Evolutionary conservation across 2,888 invertebrate species (phyloP), one percentile per base, ranked within the genome.

Genomic region (Nomada goodeniana): DNA sequence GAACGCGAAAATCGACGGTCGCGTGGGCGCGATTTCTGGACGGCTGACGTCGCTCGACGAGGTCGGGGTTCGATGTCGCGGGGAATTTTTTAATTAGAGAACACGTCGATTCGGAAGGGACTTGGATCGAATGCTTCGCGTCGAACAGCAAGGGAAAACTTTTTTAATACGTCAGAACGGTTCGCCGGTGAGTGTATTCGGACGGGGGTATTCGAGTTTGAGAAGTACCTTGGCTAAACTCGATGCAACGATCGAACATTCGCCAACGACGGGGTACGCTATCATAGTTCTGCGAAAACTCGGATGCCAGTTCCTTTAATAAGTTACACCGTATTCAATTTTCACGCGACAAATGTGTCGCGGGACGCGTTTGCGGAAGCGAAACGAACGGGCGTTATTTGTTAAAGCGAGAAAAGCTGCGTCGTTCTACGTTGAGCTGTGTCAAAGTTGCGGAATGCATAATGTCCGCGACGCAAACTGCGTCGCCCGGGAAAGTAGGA

Each of bases 11-110:
- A 61, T 20, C 61, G 52, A 61, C 29, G 52, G 52, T 36, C 71
- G 50, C 61, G 18, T 15, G 60, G 2, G 9, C 7, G 42, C 2
- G 20, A 23, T 57, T 26, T 2, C 1, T 2, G 23, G 26, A 3
- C 26, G 4, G 42, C 15, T 4, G 3, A 2, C 15, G 26, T 47
- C 50, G 55, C 13, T 65, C 15, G 52, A 50, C 15, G 13, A 47
- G 20, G 20, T 13, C 15, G 11, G 47, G 59, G 59, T 64, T 80
- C 11, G 64, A 65, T 71, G 29, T 26, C 2, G 26, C 29, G 36
- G 44, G 82, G 80, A 80, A 80, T 80, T 81, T 80, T 80, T 81
- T 73, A 80, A 81, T 80, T 81, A 80, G 52, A 44, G 74, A 52
- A 63, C 59, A 73, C 82, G 63, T 47, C 52, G 57, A 73, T 55